These are phyloP conservation scores for Botia almorhae DNA, from an alignment of 2,797 vertebrate species.

Conservation along the genomic window DNA sequence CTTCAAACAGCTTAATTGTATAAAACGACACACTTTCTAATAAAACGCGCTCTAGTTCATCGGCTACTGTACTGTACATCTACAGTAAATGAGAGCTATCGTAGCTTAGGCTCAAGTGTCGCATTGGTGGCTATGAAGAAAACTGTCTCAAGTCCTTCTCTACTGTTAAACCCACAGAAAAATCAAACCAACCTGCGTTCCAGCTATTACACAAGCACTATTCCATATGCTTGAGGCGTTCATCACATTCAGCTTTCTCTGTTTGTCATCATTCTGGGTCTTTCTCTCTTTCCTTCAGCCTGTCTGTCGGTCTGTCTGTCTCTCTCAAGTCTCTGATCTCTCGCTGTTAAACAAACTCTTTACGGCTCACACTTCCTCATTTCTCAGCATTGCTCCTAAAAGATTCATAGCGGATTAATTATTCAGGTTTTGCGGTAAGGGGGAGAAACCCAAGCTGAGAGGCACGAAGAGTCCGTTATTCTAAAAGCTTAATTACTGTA, in stretches of 20 bases:
- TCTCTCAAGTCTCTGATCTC: constrained; percentile 40
- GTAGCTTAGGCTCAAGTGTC: background rate
- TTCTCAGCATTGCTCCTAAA: constrained; percentile 64
- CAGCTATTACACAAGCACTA: background rate
- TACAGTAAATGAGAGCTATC: background rate
- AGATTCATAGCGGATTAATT: constrained; percentile 77
- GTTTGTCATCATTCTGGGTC: constrained; percentile 29
- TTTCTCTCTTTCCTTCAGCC: constrained; percentile 11
- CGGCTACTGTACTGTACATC: too few species aligned
- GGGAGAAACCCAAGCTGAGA: constrained; percentile 51
- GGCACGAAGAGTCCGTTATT: constrained; percentile 52
- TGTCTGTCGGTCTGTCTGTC: constrained; percentile 2
- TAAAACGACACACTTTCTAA: background rate
- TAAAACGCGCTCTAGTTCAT: background rate
- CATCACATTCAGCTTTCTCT: background rate
- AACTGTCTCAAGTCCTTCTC: background rate
- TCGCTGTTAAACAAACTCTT: constrained; percentile 57
- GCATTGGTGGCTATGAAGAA: too few species aligned
- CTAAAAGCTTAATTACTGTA: constrained; percentile 56
- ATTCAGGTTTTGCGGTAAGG: constrained; percentile 67
- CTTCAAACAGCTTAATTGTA: background rate
- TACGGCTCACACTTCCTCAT: constrained; percentile 65
- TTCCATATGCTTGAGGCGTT: constrained; percentile 20
- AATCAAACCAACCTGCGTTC: constrained; percentile 15
- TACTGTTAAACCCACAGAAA: constrained; percentile 18